Percentiles rank a stretch among this genome's conserved stretches.
phyloP scores from a whole-genome alignment of 2,113 vertebrate species.

The Ailuropoda melanoleuca region DNA sequence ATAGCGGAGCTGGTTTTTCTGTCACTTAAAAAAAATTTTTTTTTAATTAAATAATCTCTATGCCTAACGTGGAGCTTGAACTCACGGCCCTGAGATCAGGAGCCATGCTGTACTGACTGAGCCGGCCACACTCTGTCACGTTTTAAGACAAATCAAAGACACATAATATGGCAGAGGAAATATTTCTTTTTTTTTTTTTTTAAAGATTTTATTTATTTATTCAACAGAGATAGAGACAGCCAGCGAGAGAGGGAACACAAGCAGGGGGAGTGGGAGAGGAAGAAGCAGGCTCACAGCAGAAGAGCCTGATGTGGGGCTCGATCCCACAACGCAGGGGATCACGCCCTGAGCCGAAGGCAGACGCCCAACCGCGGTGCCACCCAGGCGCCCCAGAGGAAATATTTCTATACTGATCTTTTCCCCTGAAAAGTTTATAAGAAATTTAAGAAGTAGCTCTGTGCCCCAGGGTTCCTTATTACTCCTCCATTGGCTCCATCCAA shows the following conservation, averaged over 20 bases:
- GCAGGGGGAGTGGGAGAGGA: too few species aligned
- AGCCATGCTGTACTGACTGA: not conserved
- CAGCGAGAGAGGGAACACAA: too few species aligned
- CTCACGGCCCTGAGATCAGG: not conserved
- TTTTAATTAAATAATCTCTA: not conserved
- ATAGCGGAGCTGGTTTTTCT: conserved; percentile 18
- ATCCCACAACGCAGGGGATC: too few species aligned
- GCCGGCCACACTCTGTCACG: not conserved
- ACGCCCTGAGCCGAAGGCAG: too few species aligned
- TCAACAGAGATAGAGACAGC: too few species aligned
- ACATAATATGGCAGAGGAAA: not conserved
- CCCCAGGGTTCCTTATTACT: not conserved
- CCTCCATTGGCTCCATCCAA: not conserved
- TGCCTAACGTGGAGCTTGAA: not conserved
- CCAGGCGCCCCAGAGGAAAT: conserved; percentile 18
- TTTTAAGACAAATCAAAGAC: conserved; percentile 45
- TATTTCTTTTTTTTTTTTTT: too few species aligned
- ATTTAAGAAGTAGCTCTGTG: not conserved
- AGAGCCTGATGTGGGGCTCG: too few species aligned
- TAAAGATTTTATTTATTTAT: too few species aligned
- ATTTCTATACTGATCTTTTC: not conserved
- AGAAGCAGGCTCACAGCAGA: too few species aligned
- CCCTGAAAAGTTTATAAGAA: conserved; percentile 6
- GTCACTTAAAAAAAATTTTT: not conserved
- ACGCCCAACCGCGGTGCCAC: too few species aligned